Conservation (phyloP, 2,888 invertebrate species). For the Erebia palarica region DNA sequence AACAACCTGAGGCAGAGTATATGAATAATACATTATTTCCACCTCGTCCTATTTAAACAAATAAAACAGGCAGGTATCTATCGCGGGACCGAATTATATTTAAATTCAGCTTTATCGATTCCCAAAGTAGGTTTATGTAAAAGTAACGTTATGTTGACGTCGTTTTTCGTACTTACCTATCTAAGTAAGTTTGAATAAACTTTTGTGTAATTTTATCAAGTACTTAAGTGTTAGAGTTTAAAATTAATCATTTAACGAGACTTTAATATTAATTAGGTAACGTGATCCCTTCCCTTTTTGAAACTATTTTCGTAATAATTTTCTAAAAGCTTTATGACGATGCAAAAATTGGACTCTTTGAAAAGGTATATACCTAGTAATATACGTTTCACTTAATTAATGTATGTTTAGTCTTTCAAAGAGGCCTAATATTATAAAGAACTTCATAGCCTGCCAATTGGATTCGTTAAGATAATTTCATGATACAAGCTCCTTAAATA, state of each 20-base stretch:
- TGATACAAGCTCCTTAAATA: not conserved
- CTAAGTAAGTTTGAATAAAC: too few species aligned
- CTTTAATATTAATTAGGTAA: too few species aligned
- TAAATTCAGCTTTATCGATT: not conserved
- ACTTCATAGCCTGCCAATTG: not conserved
- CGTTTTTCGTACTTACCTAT: too few species aligned
- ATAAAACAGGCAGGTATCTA: not conserved
- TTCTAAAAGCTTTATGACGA: conserved; percentile 11
- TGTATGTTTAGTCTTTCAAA: not conserved
- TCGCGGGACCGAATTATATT: not conserved
- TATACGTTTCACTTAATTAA: not conserved
- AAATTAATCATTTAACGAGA: not conserved
- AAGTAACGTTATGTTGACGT: too few species aligned
- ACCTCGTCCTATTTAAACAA: not conserved
- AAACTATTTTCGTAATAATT: conserved; percentile 19
- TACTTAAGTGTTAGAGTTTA: not conserved
- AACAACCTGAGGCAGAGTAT: not conserved
- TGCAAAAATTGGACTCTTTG: not conserved
- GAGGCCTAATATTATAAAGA: not conserved
- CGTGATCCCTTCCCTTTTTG: conserved; percentile 16
- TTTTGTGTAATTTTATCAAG: not conserved
- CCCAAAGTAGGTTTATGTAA: too few species aligned
- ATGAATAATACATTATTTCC: conserved; percentile 9
- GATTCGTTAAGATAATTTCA: not conserved
- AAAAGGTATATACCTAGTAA: too few species aligned